These are phyloP conservation scores for Clarias pachynema DNA, from an alignment of 2,797 vertebrate species.

Conservation along the genomic window DNA sequence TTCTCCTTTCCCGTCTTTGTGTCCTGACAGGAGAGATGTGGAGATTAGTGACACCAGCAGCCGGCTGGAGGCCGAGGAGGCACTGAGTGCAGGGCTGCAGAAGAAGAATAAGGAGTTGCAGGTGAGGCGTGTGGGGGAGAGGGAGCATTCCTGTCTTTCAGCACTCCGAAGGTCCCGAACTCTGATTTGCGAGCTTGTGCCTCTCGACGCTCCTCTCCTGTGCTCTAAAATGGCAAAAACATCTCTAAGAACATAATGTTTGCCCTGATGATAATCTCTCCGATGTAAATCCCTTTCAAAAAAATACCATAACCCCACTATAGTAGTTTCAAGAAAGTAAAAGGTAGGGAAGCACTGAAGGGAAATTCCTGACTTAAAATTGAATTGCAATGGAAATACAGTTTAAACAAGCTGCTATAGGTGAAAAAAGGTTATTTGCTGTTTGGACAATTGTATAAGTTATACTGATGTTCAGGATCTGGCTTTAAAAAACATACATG, in stretches of 20 bases:
- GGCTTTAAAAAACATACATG: not conserved
- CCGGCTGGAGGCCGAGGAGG: conserved; percentile 75
- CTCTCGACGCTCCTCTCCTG: conserved; percentile 50
- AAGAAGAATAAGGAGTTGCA: conserved; percentile 75
- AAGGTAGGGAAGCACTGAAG: conserved; percentile 3
- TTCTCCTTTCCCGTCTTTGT: conserved; percentile 19
- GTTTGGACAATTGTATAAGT: not conserved
- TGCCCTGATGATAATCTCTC: conserved; percentile 62
- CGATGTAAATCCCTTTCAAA: conserved; percentile 20
- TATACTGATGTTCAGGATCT: not conserved
- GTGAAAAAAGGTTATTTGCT: not conserved
- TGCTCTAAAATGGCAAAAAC: conserved; percentile 61
- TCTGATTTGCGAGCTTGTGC: conserved; percentile 64
- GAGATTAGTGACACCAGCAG: conserved; percentile 74
- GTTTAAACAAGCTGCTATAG: not conserved
- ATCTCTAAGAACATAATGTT: conserved; percentile 45
- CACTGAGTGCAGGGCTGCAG: conserved; percentile 70
- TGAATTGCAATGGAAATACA: not conserved
- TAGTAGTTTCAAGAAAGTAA: conserved; percentile 21
- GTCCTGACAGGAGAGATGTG: conserved; percentile 73
- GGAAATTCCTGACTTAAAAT: not conserved
- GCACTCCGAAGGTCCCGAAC: conserved; percentile 58
- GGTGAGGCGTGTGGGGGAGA: conserved; percentile 64
- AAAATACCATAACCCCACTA: not conserved
- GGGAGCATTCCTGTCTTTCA: conserved; percentile 72